These are phyloP conservation scores for Selene dorsalis DNA, from an alignment of 2,797 vertebrate species.

Conservation along the genomic window DNA sequence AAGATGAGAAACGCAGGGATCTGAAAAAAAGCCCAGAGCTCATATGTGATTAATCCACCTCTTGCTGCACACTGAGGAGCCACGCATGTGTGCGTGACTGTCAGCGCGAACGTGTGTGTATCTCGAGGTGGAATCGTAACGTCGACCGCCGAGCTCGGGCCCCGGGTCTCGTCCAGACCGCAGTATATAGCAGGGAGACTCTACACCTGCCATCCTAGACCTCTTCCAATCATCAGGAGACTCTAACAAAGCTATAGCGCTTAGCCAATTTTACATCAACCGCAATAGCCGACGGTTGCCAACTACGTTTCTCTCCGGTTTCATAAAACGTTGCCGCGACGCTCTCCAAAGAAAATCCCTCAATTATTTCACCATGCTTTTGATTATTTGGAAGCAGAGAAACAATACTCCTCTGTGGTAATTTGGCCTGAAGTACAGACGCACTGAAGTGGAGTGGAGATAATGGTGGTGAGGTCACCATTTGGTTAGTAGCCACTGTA, in stretches of 20 bases:
- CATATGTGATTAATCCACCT: constrained; percentile 53
- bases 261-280: constrained; percentile 60
- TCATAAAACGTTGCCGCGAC: constrained; percentile 23
- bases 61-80: constrained; percentile 21
- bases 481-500: constrained; percentile 64
- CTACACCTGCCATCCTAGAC: constrained; percentile 70
- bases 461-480: constrained; percentile 71
- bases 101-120: constrained; percentile 1
- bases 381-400: constrained; percentile 58
- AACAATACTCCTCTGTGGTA: constrained; percentile 59
- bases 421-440: constrained; percentile 49
- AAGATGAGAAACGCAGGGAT: constrained; percentile 32
- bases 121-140: constrained; percentile 52
- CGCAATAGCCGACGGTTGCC: constrained; percentile 47
- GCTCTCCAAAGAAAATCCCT: constrained; percentile 52
- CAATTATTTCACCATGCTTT: constrained; percentile 48
- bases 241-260: constrained; percentile 45
- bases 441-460: constrained; percentile 42
- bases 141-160: constrained; percentile 51
- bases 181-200: constrained; percentile 48
- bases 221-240: constrained; percentile 56
- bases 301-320: constrained; percentile 45
- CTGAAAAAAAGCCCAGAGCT: constrained; percentile 49
- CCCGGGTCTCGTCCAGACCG: constrained; percentile 58
- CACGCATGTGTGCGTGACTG: constrained; percentile 13